Evolutionary conservation across 1,140 invertebrate genomes (phyloP), one percentile per base, ranked within the genome.

Genomic region (Himalopsyche phryganea): DNA sequence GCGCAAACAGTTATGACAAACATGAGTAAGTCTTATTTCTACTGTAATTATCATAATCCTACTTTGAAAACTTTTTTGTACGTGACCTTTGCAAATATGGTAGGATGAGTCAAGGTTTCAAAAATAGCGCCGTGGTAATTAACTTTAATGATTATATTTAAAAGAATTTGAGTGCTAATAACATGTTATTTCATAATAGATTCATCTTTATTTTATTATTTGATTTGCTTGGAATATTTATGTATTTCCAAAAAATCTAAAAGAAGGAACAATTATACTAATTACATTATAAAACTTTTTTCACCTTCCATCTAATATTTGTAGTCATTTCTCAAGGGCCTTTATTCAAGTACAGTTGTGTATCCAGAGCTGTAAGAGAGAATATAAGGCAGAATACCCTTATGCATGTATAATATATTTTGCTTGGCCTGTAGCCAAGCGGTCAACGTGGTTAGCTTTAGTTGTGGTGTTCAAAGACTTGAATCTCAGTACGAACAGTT

Each of bases 11-110:
- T n/a, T 35, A 53, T 45, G 51, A 53, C 5, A 53, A 45, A 44
- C 28, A 53, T 13, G 42, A 46, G 51, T 53, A 35, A 53, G 42
- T 45, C 15, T 36, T 36, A 18, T 18, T 36, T 35, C 1, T 49
- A 15, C 9, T 49, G 15, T 14, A 1, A 7, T 10, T 19, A 32
- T 1, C 18, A n/a, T 46, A 13, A 17, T 6, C 15, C 6, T 23
- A 14, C 2, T 28, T 47, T 11, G 1, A 18, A 2, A 2, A 0
- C 35, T 13, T 48, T 11, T n/a, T 48, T 13, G 1, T 23, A 1
- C 11, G 15, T 28, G 14, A 7, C 17, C 11, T 36, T 50, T 7
- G 17, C 6, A 35, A 35, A 35, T 35, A 35, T 35, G 6, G n/a
- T 7, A 35, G 6, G 33, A 7, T 35, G 33, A n/a, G n/a, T n/a